Evolutionary conservation across 2,888 invertebrate species (phyloP).

Genomic region (Heteropelma amictum): DNA sequence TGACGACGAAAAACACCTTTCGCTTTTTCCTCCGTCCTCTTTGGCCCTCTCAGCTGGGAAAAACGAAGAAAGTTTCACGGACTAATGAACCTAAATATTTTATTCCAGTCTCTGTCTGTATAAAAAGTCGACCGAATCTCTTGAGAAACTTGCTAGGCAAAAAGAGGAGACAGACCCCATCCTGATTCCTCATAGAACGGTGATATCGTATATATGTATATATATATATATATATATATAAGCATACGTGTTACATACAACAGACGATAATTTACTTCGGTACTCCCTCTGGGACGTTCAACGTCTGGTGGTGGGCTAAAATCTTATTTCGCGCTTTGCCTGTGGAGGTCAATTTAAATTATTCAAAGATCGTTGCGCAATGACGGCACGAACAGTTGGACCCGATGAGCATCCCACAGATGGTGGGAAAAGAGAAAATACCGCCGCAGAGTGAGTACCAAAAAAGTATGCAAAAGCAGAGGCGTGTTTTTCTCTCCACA

Average conservation of each 20-base stretch:
- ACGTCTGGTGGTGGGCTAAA: slow-evolving; percentile 1
- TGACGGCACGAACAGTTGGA: background rate
- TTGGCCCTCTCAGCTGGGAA: background rate
- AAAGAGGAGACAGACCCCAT: background rate
- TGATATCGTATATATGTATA: background rate
- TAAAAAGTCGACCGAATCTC: slow-evolving; percentile 5
- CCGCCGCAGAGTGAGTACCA: background rate
- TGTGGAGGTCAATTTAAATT: slow-evolving; percentile 36
- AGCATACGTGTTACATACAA: background rate
- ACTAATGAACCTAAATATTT: slow-evolving; percentile 43
- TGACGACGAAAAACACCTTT: no score
- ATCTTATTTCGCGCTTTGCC: slow-evolving; percentile 16
- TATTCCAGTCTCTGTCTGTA: slow-evolving; percentile 7
- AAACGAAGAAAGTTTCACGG: slow-evolving; percentile 18
- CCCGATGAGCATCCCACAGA: slow-evolving; percentile 6
- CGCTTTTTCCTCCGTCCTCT: no score
- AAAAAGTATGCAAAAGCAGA: background rate
- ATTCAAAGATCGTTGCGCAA: slow-evolving; percentile 31
- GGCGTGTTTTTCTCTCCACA: background rate
- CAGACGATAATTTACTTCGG: background rate
- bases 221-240: background rate
- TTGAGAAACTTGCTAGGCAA: background rate
- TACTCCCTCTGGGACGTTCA: background rate
- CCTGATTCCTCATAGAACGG: slow-evolving; percentile 28
- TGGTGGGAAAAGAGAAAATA: background rate